Evolutionary conservation across 2,888 invertebrate genomes (phyloP).

Genomic region (Hydropsyche betteni): DNA sequence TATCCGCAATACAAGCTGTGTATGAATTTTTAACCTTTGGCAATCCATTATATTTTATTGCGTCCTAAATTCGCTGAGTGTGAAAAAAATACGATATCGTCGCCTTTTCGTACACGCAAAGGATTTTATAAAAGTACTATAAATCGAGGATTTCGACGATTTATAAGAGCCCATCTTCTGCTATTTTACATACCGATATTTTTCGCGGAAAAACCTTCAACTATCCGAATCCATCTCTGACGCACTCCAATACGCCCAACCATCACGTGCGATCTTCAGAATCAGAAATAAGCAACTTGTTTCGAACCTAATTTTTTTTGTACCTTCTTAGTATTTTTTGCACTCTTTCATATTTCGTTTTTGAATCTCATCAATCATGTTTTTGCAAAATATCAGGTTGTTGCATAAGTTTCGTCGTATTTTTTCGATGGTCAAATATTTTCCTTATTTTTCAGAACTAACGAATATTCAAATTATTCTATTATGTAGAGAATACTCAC

Average conservation of each 20-base stretch:
- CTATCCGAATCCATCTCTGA: conserved; percentile 1
- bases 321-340: too few species aligned
- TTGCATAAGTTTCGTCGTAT: too few species aligned
- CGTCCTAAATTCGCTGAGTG: conserved; percentile 14
- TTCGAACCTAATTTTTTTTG: too few species aligned
- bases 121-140: conserved; percentile 11
- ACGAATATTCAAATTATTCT: too few species aligned
- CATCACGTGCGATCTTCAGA: background rate
- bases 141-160: conserved; percentile 26
- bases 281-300: too few species aligned
- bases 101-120: conserved; percentile 5
- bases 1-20: background rate
- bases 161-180: conserved; percentile 5
- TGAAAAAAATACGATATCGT: conserved; percentile 4
- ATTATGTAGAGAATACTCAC: too few species aligned
- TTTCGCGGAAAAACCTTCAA: background rate
- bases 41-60: conserved; percentile 25
- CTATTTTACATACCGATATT: conserved; percentile 6
- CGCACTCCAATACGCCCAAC: background rate
- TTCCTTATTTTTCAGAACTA: too few species aligned
- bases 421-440: too few species aligned
- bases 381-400: too few species aligned
- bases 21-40: conserved; percentile 23
- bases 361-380: too few species aligned
- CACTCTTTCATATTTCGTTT: too few species aligned